These are phyloP conservation scores for Cerastis rubricosa DNA, from an alignment of 2,888 invertebrate genomes.

Conservation along the genomic window DNA sequence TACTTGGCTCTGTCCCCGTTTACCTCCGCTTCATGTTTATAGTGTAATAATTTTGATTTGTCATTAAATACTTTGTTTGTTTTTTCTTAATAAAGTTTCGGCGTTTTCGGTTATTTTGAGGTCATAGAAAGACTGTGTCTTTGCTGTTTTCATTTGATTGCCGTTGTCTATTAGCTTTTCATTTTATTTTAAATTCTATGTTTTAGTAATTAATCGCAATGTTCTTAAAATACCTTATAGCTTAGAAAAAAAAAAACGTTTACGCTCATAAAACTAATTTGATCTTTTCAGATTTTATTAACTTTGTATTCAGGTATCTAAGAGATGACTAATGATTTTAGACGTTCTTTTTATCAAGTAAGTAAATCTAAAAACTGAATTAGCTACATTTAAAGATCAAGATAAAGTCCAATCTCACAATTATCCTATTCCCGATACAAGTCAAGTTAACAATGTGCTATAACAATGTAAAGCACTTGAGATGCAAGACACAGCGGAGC, in stretches of 20 bases:
- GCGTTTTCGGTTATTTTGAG: background rate
- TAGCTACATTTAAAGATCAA: background rate
- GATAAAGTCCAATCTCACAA: conserved; percentile 25
- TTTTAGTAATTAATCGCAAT: background rate
- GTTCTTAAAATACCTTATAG: background rate
- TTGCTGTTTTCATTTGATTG: background rate
- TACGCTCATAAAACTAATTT: background rate
- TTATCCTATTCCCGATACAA: conserved; percentile 41
- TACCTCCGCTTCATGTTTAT: conserved; percentile 76
- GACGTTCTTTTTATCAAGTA: background rate
- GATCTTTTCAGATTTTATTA: background rate
- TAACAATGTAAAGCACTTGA: conserved; percentile 52
- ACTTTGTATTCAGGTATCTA: background rate
- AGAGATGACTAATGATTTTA: background rate
- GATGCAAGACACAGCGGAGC: conserved; percentile 70
- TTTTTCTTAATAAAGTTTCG: conserved; percentile 1
- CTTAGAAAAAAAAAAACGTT: background rate
- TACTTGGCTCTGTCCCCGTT: conserved; percentile 82
- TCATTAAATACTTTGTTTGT: conserved; percentile 52
- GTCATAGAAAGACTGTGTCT: background rate
- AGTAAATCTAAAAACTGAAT: conserved; percentile 2
- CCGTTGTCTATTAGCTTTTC: background rate
- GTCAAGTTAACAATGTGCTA: conserved; percentile 45
- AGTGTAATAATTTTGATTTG: conserved; percentile 65
- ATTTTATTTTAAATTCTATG: background rate